phyloP scores from a whole-genome alignment of 2,113 vertebrate genomes.

The Urocolius indicus region DNA sequence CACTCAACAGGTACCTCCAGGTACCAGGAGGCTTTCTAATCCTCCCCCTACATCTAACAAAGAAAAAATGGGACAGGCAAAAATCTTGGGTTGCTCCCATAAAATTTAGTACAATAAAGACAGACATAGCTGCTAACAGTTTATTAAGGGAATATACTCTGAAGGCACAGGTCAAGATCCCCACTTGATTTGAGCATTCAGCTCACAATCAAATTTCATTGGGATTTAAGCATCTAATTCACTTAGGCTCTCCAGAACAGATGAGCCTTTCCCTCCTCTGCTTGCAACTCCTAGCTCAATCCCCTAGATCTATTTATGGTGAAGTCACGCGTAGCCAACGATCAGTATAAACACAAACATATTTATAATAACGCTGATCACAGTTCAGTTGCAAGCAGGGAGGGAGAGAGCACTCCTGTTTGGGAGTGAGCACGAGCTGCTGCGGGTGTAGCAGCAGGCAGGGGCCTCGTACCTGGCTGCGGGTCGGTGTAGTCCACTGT shows the following conservation, averaged over 20 bases:
- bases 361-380: conserved; percentile 30
- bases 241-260: background rate
- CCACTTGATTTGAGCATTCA: background rate
- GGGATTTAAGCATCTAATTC: background rate
- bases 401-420: background rate
- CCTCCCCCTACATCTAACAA: background rate
- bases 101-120: background rate
- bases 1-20: background rate
- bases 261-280: background rate
- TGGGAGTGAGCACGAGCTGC: accelerated
- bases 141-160: background rate
- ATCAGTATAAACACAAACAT: conserved; percentile 14
- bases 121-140: background rate
- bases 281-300: background rate
- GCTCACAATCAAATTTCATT: background rate
- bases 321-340: conserved; percentile 21
- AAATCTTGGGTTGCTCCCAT: background rate
- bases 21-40: background rate
- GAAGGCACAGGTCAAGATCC: background rate
- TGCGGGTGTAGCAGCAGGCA: accelerated
- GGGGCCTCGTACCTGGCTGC: conserved; percentile 86
- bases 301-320: conserved; percentile 20
- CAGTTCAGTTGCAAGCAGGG: background rate
- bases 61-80: background rate
- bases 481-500: conserved; percentile 99